phyloP scores from a whole-genome alignment of 2,113 vertebrate genomes.

The Morphnarchus princeps region DNA sequence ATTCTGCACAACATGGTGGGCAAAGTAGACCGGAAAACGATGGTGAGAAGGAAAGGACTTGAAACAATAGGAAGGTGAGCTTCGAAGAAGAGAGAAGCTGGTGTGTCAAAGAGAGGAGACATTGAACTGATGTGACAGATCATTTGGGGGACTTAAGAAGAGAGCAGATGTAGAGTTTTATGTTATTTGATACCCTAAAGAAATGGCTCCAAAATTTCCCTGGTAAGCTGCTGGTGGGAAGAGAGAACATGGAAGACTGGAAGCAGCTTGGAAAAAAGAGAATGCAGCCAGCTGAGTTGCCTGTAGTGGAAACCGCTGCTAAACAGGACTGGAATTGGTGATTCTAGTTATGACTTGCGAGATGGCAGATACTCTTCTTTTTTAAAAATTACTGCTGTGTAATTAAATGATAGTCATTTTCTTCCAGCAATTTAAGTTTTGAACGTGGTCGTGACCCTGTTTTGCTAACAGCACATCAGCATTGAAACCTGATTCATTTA shows the following conservation, averaged over 20 bases:
- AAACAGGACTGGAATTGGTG: not conserved
- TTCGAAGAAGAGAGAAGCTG: not conserved
- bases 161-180: not conserved
- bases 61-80: not conserved
- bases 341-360: not conserved
- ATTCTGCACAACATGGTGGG: not conserved
- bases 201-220: not conserved
- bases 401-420: not conserved
- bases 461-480: not conserved
- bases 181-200: not conserved
- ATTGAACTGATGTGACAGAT: not conserved
- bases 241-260: not conserved
- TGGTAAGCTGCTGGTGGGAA: not conserved
- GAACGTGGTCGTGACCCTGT: not conserved
- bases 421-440: not conserved
- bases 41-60: not conserved
- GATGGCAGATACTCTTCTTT: not conserved
- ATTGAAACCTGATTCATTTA: not conserved
- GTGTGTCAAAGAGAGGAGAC: not conserved
- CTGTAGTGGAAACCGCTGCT: not conserved
- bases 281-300: not conserved
- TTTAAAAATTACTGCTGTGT: not conserved
- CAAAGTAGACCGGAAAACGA: not conserved
- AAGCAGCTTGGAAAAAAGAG: not conserved
- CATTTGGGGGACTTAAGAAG: not conserved